These are phyloP conservation scores for Lepidocyrtoides sp. DNA, from an alignment of 2,888 invertebrate species.

Conservation along the genomic window DNA sequence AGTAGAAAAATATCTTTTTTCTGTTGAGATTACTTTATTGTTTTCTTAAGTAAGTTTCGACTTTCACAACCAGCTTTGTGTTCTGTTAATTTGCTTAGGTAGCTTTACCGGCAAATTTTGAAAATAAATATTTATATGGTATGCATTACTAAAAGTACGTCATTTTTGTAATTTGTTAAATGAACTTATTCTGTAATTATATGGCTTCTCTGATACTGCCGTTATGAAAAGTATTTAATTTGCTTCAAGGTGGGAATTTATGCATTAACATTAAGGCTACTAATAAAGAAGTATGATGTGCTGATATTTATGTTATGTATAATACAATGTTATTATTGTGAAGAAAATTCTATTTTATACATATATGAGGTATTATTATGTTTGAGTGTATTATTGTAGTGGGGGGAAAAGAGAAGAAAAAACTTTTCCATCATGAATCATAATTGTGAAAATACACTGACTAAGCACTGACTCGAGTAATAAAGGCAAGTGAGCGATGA, in stretches of 20 bases:
- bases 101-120: no score
- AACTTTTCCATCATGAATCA: slow-evolving; percentile 75
- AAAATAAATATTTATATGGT: no score
- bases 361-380: neutral
- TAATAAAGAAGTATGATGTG: neutral
- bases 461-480: slow-evolving; percentile 68
- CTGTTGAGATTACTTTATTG: slow-evolving; percentile 50
- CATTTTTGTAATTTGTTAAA: no score
- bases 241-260: neutral
- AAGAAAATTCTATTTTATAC: neutral
- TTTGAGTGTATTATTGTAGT: neutral
- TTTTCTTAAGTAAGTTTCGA: slow-evolving; percentile 12
- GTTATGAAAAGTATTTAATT: neutral
- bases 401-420: slow-evolving; percentile 25
- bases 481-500: slow-evolving; percentile 69
- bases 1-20: neutral
- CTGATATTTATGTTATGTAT: no score
- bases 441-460: slow-evolving; percentile 77
- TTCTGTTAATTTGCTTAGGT: neutral
- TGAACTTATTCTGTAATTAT: no score
- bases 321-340: neutral
- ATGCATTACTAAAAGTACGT: no score
- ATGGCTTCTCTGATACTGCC: slow-evolving; percentile 16
- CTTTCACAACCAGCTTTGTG: slow-evolving; percentile 17
- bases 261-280: slow-evolving; percentile 11